phyloP scores from a whole-genome alignment of 1,140 invertebrate genomes.

The Drosophila littoralis region DNA sequence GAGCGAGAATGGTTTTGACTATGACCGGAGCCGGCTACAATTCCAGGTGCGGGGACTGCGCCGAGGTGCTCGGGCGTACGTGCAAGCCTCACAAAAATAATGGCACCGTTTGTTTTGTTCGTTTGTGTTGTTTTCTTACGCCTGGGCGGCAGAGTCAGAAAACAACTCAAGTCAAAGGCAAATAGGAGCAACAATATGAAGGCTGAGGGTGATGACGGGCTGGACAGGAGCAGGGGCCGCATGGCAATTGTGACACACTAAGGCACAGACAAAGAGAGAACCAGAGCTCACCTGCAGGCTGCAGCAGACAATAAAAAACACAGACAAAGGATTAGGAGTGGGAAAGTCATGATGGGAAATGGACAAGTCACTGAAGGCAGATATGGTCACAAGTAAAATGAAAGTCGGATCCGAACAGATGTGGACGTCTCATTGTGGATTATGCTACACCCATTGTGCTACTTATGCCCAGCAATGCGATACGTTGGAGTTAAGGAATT shows the following conservation, averaged over 20 bases:
- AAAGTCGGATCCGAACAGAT: constrained; percentile 36
- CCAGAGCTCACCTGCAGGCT: constrained; percentile 45
- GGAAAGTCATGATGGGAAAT: constrained; percentile 16
- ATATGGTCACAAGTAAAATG: constrained; percentile 34
- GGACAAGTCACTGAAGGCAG: constrained; percentile 28
- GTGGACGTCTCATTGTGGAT: constrained; percentile 38
- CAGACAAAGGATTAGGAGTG: background rate
- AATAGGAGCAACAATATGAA: constrained; percentile 44
- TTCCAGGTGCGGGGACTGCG: background rate
- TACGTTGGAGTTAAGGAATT: background rate
- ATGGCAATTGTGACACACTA: constrained; percentile 59
- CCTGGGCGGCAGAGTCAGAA: constrained; percentile 43
- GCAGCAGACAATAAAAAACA: constrained; percentile 36
- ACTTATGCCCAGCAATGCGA: constrained; percentile 21
- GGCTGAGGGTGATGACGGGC: constrained; percentile 22
- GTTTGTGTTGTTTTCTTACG: constrained; percentile 49
- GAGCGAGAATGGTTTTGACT: constrained; percentile 39
- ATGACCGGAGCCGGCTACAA: constrained; percentile 3
- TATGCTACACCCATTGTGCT: constrained; percentile 38
- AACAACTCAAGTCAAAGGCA: constrained; percentile 37
- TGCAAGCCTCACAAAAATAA: constrained; percentile 62
- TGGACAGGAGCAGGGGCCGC: background rate
- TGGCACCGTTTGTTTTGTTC: constrained; percentile 68
- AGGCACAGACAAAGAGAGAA: constrained; percentile 36
- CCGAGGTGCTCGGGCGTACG: constrained; percentile 50